These are phyloP conservation scores for Notodonta ziczac DNA, from an alignment of 2,888 invertebrate species.

Conservation along the genomic window DNA sequence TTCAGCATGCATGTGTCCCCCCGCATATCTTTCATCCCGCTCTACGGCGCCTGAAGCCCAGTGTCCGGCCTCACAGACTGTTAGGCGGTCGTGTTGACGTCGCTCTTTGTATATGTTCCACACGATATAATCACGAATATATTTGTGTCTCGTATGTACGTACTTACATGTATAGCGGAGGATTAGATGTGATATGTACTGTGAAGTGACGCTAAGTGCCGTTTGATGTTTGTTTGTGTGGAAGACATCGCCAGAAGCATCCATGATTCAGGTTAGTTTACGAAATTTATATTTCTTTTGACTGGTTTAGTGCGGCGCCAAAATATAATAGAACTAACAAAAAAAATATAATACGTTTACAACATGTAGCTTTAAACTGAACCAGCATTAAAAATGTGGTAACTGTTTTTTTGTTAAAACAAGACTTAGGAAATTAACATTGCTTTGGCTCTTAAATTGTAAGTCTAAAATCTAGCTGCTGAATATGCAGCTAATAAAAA, in stretches of 20 bases:
- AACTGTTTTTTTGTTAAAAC: no score
- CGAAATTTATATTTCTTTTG: constrained; percentile 29
- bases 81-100: constrained; percentile 75
- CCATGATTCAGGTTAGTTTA: constrained; percentile 81
- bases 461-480: no score
- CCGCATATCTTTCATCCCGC: constrained; percentile 81
- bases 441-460: no score
- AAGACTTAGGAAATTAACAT: no score
- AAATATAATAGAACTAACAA: neutral
- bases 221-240: constrained; percentile 72
- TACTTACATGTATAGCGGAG: constrained; percentile 59
- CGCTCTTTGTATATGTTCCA: constrained; percentile 46
- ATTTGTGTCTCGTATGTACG: constrained; percentile 60
- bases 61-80: constrained; percentile 79
- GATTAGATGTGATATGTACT: constrained; percentile 79
- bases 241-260: constrained; percentile 63
- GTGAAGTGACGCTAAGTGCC: constrained; percentile 75
- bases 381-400: no score
- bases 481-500: no score
- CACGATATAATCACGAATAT: constrained; percentile 57
- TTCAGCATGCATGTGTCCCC: constrained; percentile 77
- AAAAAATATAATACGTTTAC: neutral
- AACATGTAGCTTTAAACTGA: no score
- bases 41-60: constrained; percentile 75
- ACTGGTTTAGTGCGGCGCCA: constrained; percentile 4